Evolutionary conservation across 2,888 invertebrate genomes (phyloP).

Genomic region (Antheraea assamensis): DNA sequence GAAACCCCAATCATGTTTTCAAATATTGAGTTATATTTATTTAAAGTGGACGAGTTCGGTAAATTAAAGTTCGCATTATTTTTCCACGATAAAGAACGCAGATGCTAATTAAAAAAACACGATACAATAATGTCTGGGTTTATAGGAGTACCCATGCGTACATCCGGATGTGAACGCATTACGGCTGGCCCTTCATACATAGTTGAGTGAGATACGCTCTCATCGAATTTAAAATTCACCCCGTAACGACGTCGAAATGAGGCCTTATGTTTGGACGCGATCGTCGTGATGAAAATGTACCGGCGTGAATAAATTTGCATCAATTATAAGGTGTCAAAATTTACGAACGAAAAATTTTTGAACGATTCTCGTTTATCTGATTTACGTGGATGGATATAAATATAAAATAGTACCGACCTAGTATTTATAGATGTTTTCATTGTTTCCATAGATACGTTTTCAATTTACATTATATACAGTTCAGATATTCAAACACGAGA

Average conservation of each 20-base stretch:
- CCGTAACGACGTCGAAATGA: constrained; percentile 66
- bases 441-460: not conserved
- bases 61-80: not conserved
- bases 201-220: constrained; percentile 68
- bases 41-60: not conserved
- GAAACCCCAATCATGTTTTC: not conserved
- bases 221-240: constrained; percentile 74
- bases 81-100: not conserved
- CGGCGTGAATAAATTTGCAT: constrained; percentile 29
- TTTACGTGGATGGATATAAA: not conserved
- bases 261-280: constrained; percentile 59
- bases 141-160: constrained; percentile 59
- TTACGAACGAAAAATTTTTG: not conserved
- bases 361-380: not conserved
- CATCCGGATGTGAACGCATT: constrained; percentile 62
- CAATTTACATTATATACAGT: not conserved
- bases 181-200: constrained; percentile 73
- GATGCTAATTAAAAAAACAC: not conserved
- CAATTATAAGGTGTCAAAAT: constrained; percentile 18
- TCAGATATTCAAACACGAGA: not conserved
- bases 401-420: not conserved
- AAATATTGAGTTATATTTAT: not conserved
- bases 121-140: constrained; percentile 64
- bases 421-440: not conserved
- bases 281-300: constrained; percentile 51